phyloP scores from a whole-genome alignment of 2,113 vertebrate genomes.

The Gracilinanus agilis region DNA sequence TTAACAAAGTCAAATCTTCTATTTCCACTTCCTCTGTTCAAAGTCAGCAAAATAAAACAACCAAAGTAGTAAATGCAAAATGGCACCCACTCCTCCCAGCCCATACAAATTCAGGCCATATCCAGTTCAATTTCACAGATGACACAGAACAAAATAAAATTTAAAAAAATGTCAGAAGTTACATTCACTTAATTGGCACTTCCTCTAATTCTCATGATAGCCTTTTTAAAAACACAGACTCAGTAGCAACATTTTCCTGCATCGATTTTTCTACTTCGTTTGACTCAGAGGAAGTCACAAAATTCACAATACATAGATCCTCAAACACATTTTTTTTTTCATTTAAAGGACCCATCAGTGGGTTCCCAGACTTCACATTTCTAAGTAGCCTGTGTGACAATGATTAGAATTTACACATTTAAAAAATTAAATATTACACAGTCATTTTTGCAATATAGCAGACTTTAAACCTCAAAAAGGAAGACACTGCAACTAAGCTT shows the following conservation, averaged over 20 bases:
- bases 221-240: not conserved
- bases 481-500: conserved; percentile 41
- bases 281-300: conserved; percentile 6
- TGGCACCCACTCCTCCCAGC: not conserved
- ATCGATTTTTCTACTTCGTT: conserved; percentile 27
- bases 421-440: conserved; percentile 55
- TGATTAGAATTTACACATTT: conserved; percentile 66
- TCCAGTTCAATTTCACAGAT: not conserved
- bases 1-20: not conserved
- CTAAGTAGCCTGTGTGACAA: conserved; percentile 18
- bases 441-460: conserved; percentile 74
- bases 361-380: conserved; percentile 55
- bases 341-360: not conserved
- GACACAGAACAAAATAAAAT: conserved; percentile 32
- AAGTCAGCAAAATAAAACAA: conserved; percentile 64
- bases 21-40: conserved; percentile 47
- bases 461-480: conserved; percentile 63
- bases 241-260: not conserved
- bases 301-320: not conserved
- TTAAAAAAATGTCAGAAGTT: not conserved
- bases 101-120: not conserved
- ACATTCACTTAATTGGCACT: not conserved
- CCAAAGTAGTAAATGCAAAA: conserved; percentile 70
- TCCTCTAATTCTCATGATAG: conserved; percentile 35
- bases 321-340: conserved; percentile 23